Conservation (phyloP, 2,888 invertebrate genomes). For the Apodemia duryi region DNA sequence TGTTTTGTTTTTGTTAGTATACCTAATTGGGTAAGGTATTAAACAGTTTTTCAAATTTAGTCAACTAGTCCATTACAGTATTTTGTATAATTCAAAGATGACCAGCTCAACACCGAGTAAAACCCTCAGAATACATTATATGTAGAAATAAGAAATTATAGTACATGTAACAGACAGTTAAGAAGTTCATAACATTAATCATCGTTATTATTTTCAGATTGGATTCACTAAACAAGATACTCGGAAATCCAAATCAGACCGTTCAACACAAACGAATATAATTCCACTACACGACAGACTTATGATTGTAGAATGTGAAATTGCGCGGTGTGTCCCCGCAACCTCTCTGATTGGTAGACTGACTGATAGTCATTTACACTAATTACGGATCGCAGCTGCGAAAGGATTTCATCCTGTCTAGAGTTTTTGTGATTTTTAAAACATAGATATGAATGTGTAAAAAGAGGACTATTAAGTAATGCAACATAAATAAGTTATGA, state of each 20-base stretch:
- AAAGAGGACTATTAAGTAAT: background rate
- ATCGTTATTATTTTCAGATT: background rate
- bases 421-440: background rate
- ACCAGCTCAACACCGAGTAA: too few relatives aligned
- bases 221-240: background rate
- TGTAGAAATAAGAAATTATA: too few relatives aligned
- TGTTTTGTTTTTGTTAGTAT: too few relatives aligned
- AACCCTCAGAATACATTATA: too few relatives aligned
- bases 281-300: background rate
- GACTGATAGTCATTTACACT: background rate
- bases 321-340: background rate
- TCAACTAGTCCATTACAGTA: too few relatives aligned
- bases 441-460: background rate
- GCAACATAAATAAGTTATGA: background rate
- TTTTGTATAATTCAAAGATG: too few relatives aligned
- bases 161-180: background rate
- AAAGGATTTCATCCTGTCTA: background rate
- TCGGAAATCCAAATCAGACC: background rate
- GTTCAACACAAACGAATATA: background rate
- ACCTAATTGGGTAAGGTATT: too few relatives aligned
- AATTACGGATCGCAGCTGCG: background rate
- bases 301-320: background rate
- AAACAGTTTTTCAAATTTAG: too few relatives aligned
- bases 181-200: background rate
- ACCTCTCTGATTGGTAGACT: background rate